Evolutionary conservation across 2,113 vertebrate genomes (phyloP).

Genomic region (Melanotaenia duboulayi): DNA sequence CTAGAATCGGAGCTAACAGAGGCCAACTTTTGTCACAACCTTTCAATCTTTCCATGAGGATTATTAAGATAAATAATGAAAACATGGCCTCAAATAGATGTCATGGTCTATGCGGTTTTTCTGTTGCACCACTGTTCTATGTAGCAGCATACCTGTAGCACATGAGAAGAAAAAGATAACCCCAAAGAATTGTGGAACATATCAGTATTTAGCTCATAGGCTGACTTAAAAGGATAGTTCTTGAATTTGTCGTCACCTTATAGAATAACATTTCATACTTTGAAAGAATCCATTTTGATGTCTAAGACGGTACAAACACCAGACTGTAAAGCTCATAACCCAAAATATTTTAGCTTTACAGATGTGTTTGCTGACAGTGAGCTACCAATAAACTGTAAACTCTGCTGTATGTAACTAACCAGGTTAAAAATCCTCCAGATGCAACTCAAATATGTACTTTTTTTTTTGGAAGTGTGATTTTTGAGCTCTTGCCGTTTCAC

Average conservation of each 20-base stretch:
- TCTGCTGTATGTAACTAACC: slow-evolving; percentile 20
- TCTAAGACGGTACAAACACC: neutral
- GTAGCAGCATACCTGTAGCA: slow-evolving; percentile 60
- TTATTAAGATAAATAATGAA: slow-evolving; percentile 8
- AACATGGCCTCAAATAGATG: slow-evolving; percentile 4
- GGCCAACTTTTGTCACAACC: neutral
- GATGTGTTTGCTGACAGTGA: slow-evolving; percentile 6
- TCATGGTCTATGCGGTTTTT: slow-evolving; percentile 7
- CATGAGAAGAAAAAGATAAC: neutral
- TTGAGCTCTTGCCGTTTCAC: slow-evolving; percentile 30
- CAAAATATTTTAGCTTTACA: slow-evolving; percentile 21
- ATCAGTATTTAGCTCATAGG: slow-evolving; percentile 17
- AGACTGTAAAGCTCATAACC: neutral
- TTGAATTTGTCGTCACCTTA: neutral
- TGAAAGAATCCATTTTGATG: neutral
- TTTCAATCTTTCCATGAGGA: neutral
- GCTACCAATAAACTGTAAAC: slow-evolving; percentile 9
- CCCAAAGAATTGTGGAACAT: slow-evolving; percentile 49
- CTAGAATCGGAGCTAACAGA: neutral
- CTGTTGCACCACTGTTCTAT: slow-evolving; percentile 31
- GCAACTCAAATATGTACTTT: slow-evolving; percentile 1
- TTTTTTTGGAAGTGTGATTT: slow-evolving; percentile 35
- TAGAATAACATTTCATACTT: slow-evolving; percentile 23
- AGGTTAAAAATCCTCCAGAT: slow-evolving; percentile 9
- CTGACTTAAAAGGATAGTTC: slow-evolving; percentile 1